Evolutionary conservation across 2,113 vertebrate genomes (phyloP), one percentile per base, ranked within the genome.

Genomic region (Pseudopipra pipra): DNA sequence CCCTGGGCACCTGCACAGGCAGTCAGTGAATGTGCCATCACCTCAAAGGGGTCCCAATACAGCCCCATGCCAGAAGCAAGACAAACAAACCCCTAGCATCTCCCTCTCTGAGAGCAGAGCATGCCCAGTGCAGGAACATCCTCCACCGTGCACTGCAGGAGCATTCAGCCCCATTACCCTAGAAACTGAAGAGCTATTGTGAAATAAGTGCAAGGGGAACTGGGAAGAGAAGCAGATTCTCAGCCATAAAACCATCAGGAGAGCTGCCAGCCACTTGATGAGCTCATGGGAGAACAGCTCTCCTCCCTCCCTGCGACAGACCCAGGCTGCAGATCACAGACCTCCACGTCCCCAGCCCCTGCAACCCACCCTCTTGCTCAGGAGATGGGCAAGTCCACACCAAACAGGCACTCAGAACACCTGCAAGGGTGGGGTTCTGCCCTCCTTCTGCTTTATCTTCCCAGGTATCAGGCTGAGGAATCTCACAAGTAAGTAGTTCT

Each of bases 401-500:
- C 1, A 5, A 65, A 15, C 10, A 25, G 31, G 46, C 22, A 46
- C 14, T 74, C 14, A 39, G 21, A 47, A 18, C 2, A 3, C 17
- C 68, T 28, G 35, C 1, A 5, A 46, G 30, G 2, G 3, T 4
- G 41, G 23, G 33, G 21, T 14, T 81, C 85, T 41, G 23, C 43
- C 22, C 52, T 52, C 63, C 68, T 59, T 44, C 41, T 3, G 2
- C 55, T n/a, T 73, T 44, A 9, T 56, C 59, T 55, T 75, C 55
- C 83, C 56, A 85, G 18, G 33, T 54, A 35, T 27, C n/a, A 54
- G 80, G 62, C 55, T 61, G 59, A 87, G 82, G 52, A 89, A 95
- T 90, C 89, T 92, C 73, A 82, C 55, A 86, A 87, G 54, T 33
- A 85, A 79, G 59, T n/a, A 59, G 33, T 61, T 80, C 78, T 87